Evolutionary conservation across 2,888 invertebrate genomes (phyloP), one percentile per base, ranked within the genome.

Genomic region (Ochlodes sylvanus): DNA sequence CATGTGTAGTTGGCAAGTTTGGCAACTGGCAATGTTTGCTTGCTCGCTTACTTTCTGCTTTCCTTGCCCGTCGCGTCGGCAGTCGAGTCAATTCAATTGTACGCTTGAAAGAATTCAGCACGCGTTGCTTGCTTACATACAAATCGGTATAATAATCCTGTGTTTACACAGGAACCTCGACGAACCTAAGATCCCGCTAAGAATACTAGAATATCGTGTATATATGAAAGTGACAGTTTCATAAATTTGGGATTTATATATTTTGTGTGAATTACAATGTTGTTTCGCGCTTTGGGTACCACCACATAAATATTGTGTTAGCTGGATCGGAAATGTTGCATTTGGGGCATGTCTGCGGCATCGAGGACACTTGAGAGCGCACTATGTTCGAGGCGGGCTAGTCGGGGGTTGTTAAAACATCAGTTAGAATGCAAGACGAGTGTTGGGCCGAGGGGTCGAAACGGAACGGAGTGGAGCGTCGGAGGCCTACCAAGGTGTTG

Each of bases 371-470:
- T 77, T 89, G 83, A 87, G 75, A 86, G 75, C 70, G 72, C 83
- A 88, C 82, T 86, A 93, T 93, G 92, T 88, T 88, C 81, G 92
- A 92, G 84, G 88, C 88, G 76, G 92, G 92, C 83, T 92, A 88
- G 65, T 52, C 50, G 38, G 86, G 82, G 81, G 71, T 77, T 72
- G 76, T 71, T 79, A 52, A 47, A 66, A 57, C 58, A 84, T 79
- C 87, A 88, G 86, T 84, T 89, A 93, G 90, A 90, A 93, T 93
- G 93, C 92, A 93, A 92, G 87, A 90, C 85, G 91, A 92, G 78
- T 87, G 82, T 81, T 77, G 76, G n/a, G n/a, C n/a, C n/a, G n/a
- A n/a, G n/a, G n/a, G n/a, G 75, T 81, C 82, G 77, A 89, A 85
- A 85, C 88, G 88, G 80, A 89, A 86, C 85, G 70, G 69, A 65